Evolutionary conservation across 2,888 invertebrate genomes (phyloP).

Genomic region (Stictocephala bisonia): DNA sequence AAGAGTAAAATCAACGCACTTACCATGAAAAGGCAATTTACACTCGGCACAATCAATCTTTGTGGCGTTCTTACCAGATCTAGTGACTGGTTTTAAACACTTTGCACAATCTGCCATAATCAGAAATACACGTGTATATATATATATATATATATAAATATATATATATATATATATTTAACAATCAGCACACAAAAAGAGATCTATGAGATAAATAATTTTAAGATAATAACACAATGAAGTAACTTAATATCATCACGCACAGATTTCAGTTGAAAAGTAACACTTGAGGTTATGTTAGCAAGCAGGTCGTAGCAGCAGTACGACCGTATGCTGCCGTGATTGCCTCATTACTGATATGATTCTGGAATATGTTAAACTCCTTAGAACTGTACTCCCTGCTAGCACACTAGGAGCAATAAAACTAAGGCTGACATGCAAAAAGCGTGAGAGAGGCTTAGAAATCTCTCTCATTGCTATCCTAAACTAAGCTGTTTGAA

Average conservation of each 20-base stretch:
- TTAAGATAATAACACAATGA: background rate
- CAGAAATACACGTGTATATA: too few species aligned
- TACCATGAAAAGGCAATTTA: slow-evolving; percentile 5
- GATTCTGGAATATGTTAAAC: too few species aligned
- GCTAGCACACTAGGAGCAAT: too few species aligned
- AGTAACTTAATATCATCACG: background rate
- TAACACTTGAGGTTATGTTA: slow-evolving; percentile 15
- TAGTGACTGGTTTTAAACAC: background rate
- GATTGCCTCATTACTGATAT: too few species aligned
- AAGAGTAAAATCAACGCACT: background rate
- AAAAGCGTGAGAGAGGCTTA: too few species aligned
- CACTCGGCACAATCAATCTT: background rate
- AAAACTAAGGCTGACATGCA: too few species aligned
- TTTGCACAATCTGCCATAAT: slow-evolving; percentile 12
- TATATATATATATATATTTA: too few species aligned
- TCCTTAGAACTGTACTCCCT: too few species aligned
- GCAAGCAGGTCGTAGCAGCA: background rate
- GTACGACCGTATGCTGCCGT: background rate
- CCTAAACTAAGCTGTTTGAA: too few species aligned
- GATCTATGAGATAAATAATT: background rate
- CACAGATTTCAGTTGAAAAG: background rate
- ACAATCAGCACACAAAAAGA: background rate
- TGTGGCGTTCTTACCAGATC: background rate
- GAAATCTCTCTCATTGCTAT: too few species aligned
- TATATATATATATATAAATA: too few species aligned